These are phyloP conservation scores for Podargus strigoides DNA, from an alignment of 2,797 vertebrate genomes.

Conservation along the genomic window DNA sequence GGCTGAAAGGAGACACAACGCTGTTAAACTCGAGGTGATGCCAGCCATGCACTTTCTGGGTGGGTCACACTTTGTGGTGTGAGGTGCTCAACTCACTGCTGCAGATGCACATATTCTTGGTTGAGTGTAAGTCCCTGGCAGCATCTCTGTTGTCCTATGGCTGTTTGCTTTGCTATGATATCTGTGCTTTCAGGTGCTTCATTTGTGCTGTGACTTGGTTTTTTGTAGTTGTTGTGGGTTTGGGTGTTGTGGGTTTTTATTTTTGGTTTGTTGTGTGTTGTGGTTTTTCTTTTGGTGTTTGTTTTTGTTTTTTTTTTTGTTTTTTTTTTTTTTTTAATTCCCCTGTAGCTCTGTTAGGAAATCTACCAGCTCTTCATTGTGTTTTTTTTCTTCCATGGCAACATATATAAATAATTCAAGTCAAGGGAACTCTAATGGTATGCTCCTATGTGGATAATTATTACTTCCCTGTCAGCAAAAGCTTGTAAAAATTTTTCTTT, in stretches of 20 bases:
- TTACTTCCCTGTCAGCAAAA: conserved; percentile 65
- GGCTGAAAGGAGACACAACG: not conserved
- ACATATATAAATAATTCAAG: not conserved
- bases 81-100: not conserved
- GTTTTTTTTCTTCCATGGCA: not conserved
- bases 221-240: no score
- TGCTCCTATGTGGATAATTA: conserved; percentile 62
- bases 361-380: not conserved
- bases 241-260: no score
- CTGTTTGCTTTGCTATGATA: not conserved
- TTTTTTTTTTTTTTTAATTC: not conserved
- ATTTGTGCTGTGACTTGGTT: not conserved
- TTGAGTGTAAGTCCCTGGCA: not conserved
- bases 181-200: conserved; percentile 19
- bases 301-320: not conserved
- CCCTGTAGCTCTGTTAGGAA: conserved; percentile 30
- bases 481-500: conserved; percentile 60
- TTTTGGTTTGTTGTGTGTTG: no score
- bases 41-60: accelerated
- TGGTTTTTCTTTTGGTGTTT: no score
- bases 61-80: not conserved
- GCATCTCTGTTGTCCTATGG: not conserved
- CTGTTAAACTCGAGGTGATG: not conserved
- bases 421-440: conserved; percentile 51
- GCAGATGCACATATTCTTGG: not conserved